Conservation (phyloP, 2,888 invertebrate species). For the Euphydryas editha region DNA sequence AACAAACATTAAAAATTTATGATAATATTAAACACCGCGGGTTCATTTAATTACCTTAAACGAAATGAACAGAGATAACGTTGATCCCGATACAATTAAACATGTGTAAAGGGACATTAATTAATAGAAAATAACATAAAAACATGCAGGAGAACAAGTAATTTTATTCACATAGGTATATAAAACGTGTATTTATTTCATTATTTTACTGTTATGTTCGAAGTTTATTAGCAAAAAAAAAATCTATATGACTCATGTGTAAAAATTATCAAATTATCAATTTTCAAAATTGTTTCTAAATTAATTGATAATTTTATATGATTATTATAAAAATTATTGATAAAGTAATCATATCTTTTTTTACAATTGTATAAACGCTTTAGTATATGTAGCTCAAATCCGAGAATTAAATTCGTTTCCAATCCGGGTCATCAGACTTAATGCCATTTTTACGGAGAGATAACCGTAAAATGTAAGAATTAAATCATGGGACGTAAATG, state of each 20-base stretch:
- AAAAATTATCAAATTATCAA: no score
- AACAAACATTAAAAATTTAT: slow-evolving; percentile 37
- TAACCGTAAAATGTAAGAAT: slow-evolving; percentile 14
- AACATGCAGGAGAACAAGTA: no score
- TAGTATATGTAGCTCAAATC: neutral
- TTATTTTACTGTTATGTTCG: no score
- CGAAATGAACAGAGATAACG: slow-evolving; percentile 25
- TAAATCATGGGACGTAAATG: slow-evolving; percentile 17
- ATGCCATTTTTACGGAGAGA: slow-evolving; percentile 7
- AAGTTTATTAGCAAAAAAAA: no score
- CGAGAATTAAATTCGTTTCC: neutral
- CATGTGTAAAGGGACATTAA: slow-evolving; percentile 13
- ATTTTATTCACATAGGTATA: no score
- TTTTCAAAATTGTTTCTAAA: no score
- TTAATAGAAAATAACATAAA: neutral
- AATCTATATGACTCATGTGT: no score
- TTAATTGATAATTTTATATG: no score
- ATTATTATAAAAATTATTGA: neutral
- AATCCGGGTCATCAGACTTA: slow-evolving; percentile 5
- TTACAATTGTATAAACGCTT: no score
- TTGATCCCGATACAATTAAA: slow-evolving; percentile 24
- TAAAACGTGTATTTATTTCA: no score
- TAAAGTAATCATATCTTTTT: neutral
- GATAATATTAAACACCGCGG: slow-evolving; percentile 33
- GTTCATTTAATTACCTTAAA: slow-evolving; percentile 30